Percentiles rank a stretch among this genome's conserved stretches.
These are phyloP conservation scores for Carcharodon carcharias DNA, from an alignment of 2,797 vertebrate species.

Conservation along the genomic window DNA sequence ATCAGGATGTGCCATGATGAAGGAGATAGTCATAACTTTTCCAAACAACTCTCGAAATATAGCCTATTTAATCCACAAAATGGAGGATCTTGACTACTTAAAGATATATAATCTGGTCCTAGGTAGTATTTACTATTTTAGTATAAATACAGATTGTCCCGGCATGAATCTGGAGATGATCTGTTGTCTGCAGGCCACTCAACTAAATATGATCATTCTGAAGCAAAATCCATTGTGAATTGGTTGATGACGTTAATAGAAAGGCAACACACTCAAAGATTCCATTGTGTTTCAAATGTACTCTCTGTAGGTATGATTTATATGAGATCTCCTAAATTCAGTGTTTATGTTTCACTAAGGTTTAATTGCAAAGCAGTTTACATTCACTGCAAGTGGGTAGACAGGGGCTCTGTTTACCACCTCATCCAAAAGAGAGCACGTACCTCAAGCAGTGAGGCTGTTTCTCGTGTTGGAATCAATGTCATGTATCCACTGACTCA, in stretches of 20 bases:
- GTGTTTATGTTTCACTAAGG: not conserved
- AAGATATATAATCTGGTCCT: not conserved
- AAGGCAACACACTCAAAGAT: not conserved
- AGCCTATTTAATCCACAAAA: not conserved
- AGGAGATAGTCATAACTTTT: not conserved
- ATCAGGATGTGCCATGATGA: not conserved
- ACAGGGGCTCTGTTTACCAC: not conserved
- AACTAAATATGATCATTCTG: not conserved
- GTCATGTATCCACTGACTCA: not conserved
- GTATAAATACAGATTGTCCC: not conserved
- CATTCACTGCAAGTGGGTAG: not conserved
- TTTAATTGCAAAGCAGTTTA: not conserved
- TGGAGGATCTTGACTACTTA: not conserved
- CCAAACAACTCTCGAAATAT: constrained; percentile 5
- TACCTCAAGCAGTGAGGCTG: not conserved
- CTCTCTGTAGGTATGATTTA: not conserved
- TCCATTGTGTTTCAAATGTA: not conserved
- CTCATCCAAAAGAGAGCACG: not conserved
- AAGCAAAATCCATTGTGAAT: not conserved
- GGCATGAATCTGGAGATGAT: not conserved
- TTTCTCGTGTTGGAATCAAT: not conserved
- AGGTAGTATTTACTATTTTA: not conserved
- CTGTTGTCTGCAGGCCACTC: not conserved
- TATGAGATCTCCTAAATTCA: not conserved
- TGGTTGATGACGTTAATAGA: not conserved